Conservation (phyloP, 1,140 invertebrate species). For the Pseudomyrmex gracilis region DNA sequence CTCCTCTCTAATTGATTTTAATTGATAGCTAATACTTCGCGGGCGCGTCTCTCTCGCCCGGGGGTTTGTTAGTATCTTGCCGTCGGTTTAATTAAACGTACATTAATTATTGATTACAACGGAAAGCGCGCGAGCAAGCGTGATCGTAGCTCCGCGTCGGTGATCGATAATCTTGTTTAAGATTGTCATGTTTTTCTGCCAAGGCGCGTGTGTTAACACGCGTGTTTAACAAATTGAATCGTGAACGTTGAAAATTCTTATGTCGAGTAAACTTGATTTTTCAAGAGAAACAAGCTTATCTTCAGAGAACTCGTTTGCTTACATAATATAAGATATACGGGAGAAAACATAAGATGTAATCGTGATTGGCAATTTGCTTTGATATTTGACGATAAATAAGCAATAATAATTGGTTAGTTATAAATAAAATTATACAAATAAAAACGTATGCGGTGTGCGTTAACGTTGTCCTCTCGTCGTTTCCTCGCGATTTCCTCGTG, state of each 20-base stretch:
- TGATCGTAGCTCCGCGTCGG: background rate
- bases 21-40: constrained; percentile 46
- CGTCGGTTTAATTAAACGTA: constrained; percentile 45
- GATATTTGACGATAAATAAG: background rate
- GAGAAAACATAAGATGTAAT: no score
- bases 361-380: background rate
- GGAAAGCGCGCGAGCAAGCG: background rate
- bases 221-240: constrained; percentile 12
- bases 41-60: background rate
- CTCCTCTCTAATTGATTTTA: constrained; percentile 45
- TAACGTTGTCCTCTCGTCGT: background rate
- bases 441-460: background rate
- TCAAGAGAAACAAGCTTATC: no score
- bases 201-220: background rate
- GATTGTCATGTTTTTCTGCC: background rate
- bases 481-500: background rate
- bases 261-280: background rate
- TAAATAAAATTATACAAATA: no score
- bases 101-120: constrained; percentile 39
- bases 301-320: no score
- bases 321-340: no score
- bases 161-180: constrained; percentile 11
- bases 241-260: background rate
- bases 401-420: no score
- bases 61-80: constrained; percentile 10